Evolutionary conservation across 2,113 vertebrate genomes (phyloP).

Genomic region (Nipponia nippon): DNA sequence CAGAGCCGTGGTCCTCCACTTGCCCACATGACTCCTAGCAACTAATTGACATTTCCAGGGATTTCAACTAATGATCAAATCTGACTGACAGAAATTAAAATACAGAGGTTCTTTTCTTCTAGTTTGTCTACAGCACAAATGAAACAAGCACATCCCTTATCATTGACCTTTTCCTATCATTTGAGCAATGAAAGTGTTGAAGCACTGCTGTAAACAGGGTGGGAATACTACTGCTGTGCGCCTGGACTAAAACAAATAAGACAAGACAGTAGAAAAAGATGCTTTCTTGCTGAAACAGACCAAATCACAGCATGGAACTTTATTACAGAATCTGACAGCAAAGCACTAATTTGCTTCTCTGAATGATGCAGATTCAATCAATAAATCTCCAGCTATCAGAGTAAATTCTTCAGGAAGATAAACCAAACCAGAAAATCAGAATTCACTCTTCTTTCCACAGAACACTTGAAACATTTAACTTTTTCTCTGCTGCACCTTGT

Average conservation of each 20-base stretch:
- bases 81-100: background rate
- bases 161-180: background rate
- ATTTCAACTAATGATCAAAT: background rate
- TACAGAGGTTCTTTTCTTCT: background rate
- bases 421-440: background rate
- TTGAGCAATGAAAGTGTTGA: background rate
- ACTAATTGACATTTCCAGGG: background rate
- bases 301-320: constrained; percentile 30
- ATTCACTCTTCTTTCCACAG: background rate
- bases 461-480: background rate
- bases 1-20: background rate
- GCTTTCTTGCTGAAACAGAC: constrained; percentile 11
- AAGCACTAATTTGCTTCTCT: constrained; percentile 35
- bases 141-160: background rate
- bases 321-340: constrained; percentile 23
- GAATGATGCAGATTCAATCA: constrained; percentile 27
- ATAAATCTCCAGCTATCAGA: constrained; percentile 5
- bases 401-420: background rate
- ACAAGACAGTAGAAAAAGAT: background rate
- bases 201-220: background rate
- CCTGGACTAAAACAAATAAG: background rate
- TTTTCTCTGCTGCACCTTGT: background rate
- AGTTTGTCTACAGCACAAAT: background rate
- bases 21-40: background rate
- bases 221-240: background rate